phyloP scores from a whole-genome alignment of 2,113 vertebrate species.

The Gnathonemus echidnorhynchus region DNA sequence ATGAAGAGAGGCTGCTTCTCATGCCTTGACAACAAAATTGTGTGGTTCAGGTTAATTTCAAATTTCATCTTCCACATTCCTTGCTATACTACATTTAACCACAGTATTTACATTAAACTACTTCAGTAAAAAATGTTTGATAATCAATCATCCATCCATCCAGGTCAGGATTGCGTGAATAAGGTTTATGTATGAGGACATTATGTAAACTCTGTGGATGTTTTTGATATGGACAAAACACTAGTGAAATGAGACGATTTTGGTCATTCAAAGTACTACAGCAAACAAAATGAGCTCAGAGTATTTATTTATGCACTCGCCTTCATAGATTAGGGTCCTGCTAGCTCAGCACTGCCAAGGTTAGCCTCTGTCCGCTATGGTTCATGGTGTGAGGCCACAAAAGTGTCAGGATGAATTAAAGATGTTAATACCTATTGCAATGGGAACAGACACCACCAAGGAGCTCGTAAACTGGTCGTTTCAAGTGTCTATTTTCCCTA shows the following conservation, averaged over 20 bases:
- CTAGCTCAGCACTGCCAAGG: constrained; percentile 5
- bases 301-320: not conserved
- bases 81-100: not conserved
- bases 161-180: not conserved
- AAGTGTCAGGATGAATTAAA: constrained; percentile 35
- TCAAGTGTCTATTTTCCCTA: not conserved
- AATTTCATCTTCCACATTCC: not conserved
- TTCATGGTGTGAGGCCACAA: not conserved
- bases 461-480: constrained; percentile 24
- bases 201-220: not conserved
- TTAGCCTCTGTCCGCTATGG: not conserved
- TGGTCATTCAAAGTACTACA: not conserved
- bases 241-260: not conserved
- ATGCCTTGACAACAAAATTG: not conserved
- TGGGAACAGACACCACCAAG: constrained; percentile 7
- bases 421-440: constrained; percentile 19
- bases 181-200: not conserved
- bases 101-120: not conserved
- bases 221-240: not conserved
- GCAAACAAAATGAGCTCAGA: not conserved
- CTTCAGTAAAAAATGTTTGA: not conserved
- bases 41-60: not conserved
- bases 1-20: not conserved
- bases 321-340: not conserved
- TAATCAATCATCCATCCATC: not conserved